Evolutionary conservation across 2,888 invertebrate genomes (phyloP), one percentile per base, ranked within the genome.

Genomic region (Linnaemya tessellans): DNA sequence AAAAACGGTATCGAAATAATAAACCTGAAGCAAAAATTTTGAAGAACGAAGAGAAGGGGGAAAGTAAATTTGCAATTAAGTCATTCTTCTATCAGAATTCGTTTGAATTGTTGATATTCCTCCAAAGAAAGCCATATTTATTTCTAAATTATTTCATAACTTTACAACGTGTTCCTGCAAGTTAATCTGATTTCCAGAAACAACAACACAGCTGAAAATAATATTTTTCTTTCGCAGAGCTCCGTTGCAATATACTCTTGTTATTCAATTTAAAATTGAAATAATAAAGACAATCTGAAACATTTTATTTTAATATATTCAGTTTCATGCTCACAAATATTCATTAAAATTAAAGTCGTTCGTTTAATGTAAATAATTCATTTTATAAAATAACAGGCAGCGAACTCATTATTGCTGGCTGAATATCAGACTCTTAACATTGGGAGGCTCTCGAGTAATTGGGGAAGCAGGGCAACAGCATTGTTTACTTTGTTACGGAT

Each of bases 401-500:
- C 7, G 15, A 75, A 56, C 41, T 43, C 20, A 15, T 68, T 3
- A 30, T 22, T 67, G 49, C 38, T 15, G 20, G 49, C 38, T 15
- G 20, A 60, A 60, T 46, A 30, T 49, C 1, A 70, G 35, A 60
- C 43, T 58, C 25, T 58, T 43, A 41, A 25, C 75, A 65, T 30
- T 58, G 56, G 13, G 1, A 58, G 25, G 9, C n/a, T 22, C 51
- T 58, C 9, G 4, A 49, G 49, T 49, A 78, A 77, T 49, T 60
- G n/a, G 49, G 49, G 7, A 58, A 68, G 10, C 49, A n/a, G 68
- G 68, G 15, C 38, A 49, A 60, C 56, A 22, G 18, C 51, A 18
- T 51, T 68, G 68, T 60, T 70, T 64, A 71, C 62, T 54, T 71
- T 64, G 3, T 22, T 43, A 22, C 11, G 11, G 15, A 62, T 62